Percentiles rank a stretch among this genome's conserved stretches.
phyloP scores from a whole-genome alignment of 2,113 vertebrate genomes.

The Periophthalmodon schlosseri region DNA sequence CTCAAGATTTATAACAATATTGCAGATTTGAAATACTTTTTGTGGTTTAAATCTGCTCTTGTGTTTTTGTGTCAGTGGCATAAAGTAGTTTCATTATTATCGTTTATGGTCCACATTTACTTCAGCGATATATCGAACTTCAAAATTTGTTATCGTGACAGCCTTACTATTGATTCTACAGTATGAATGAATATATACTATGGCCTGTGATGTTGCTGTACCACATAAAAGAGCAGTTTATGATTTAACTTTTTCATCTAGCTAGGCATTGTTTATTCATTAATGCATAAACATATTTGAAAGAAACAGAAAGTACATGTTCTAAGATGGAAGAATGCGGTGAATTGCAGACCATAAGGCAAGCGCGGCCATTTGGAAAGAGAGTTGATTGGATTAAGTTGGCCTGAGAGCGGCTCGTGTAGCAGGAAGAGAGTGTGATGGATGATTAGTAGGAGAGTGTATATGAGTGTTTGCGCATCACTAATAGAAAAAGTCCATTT shows the following conservation, averaged over 20 bases:
- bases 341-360: background rate
- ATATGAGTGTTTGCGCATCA: conserved; percentile 23
- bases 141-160: too few species aligned
- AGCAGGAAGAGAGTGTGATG: conserved; percentile 30
- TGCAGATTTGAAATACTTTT: too few species aligned
- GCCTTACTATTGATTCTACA: background rate
- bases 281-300: background rate
- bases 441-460: conserved; percentile 33
- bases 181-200: background rate
- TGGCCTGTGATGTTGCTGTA: background rate
- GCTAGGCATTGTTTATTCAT: background rate
- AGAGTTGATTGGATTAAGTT: conserved; percentile 59
- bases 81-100: too few species aligned
- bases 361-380: conserved; percentile 49
- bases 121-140: too few species aligned
- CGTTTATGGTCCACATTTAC: too few species aligned
- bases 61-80: too few species aligned
- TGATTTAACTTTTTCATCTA: too few species aligned
- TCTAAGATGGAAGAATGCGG: background rate
- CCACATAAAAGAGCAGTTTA: background rate
- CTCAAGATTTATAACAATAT: too few species aligned
- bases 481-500: conserved; percentile 22
- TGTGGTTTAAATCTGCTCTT: too few species aligned
- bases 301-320: background rate
- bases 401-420: conserved; percentile 31